phyloP scores from a whole-genome alignment of 2,113 vertebrate genomes.

The Psophia crepitans region DNA sequence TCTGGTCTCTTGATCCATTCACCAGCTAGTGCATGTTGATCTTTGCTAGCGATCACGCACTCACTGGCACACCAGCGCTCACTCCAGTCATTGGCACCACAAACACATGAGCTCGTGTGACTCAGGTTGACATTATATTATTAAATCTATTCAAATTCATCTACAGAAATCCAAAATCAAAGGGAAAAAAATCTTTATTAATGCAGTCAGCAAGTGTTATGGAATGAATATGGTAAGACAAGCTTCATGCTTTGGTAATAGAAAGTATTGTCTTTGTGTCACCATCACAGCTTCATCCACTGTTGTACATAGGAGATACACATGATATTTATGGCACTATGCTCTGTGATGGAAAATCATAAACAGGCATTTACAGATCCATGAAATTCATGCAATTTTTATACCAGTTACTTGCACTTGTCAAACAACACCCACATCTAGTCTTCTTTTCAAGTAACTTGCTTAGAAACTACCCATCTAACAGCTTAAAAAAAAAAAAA shows the following conservation, averaged over 20 bases:
- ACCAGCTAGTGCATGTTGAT: not conserved
- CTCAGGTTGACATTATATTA: not conserved
- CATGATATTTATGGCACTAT: not conserved
- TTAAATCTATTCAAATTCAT: not conserved
- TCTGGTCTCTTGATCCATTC: not conserved
- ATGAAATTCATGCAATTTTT: not conserved
- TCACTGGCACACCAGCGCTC: too few species aligned
- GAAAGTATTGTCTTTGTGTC: not conserved
- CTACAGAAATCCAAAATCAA: not conserved
- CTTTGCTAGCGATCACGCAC: not conserved
- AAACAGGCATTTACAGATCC: not conserved
- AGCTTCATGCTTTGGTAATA: not conserved
- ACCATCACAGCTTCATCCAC: not conserved
- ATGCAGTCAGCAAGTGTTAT: not conserved
- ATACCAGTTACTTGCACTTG: not conserved
- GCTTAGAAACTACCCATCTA: not conserved
- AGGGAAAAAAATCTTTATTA: not conserved
- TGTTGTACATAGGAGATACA: not conserved
- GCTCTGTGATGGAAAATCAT: not conserved
- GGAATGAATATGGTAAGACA: not conserved
- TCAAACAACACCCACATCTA: not conserved
- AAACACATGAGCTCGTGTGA: not conserved
- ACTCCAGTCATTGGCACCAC: not conserved
- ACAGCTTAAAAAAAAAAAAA: not conserved
- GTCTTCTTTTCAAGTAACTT: not conserved